phyloP scores from a whole-genome alignment of 2,888 invertebrate genomes.

The Drosophila nr. fundita region DNA sequence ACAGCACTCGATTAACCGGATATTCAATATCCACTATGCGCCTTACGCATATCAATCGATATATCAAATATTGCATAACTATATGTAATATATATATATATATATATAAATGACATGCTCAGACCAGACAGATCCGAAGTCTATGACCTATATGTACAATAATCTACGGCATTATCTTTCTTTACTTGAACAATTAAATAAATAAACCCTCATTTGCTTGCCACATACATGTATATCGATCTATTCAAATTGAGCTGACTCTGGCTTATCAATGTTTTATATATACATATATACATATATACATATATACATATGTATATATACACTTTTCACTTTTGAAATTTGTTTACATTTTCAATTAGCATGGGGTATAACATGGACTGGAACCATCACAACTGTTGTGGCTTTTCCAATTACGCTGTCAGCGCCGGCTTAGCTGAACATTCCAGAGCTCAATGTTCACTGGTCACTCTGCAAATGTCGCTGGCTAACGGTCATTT shows the following conservation, averaged over 20 bases:
- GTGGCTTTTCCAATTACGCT: conserved; percentile 41
- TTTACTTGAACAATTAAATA: neutral
- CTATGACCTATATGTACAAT: neutral
- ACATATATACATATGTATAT: no score
- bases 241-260: neutral
- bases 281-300: neutral
- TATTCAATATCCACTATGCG: neutral
- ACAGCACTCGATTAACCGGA: neutral
- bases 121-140: no score
- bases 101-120: no score
- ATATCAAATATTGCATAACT: neutral
- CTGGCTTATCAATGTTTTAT: neutral
- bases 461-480: conserved; percentile 5
- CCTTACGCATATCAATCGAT: neutral
- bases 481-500: conserved; percentile 9
- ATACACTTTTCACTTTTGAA: no score
- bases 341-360: neutral
- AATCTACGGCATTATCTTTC: neutral
- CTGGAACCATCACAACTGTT: neutral
- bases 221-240: neutral
- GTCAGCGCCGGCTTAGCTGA: conserved; percentile 21
- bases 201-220: neutral
- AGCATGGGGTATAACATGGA: neutral
- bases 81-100: neutral
- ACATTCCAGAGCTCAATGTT: conserved; percentile 6